phyloP scores from a whole-genome alignment of 2,113 vertebrate genomes.

The Prionailurus viverrinus region DNA sequence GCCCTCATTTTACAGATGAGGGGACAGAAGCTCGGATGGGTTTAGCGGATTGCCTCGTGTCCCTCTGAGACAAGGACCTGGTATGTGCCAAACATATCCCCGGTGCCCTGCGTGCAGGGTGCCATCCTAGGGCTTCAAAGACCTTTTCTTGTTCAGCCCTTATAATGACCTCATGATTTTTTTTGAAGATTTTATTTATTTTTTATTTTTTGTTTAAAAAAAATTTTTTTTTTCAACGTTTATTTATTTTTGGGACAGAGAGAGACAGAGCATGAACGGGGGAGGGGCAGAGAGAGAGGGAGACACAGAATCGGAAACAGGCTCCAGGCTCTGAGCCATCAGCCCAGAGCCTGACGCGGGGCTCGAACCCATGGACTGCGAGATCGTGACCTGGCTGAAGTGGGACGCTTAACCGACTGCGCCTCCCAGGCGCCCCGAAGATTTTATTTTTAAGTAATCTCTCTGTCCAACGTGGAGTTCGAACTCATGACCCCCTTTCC shows the following conservation, averaged over 20 bases:
- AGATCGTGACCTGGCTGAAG: too few relatives aligned
- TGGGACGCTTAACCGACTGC: too few relatives aligned
- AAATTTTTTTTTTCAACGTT: too few relatives aligned
- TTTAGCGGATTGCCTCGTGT: background rate
- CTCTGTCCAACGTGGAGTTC: background rate
- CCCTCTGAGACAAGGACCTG: background rate
- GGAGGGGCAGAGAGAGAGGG: too few relatives aligned
- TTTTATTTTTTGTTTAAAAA: too few relatives aligned
- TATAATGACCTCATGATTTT: background rate
- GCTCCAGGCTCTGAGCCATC: too few relatives aligned
- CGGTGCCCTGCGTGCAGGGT: background rate
- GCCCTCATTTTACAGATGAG: conserved; percentile 53
- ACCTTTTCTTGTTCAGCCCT: background rate
- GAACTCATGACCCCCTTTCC: background rate
- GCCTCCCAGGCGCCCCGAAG: background rate
- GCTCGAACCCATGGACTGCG: too few relatives aligned
- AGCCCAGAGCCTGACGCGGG: too few relatives aligned
- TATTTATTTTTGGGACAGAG: too few relatives aligned
- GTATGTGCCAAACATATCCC: background rate
- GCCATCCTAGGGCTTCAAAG: background rate
- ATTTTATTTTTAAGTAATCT: background rate
- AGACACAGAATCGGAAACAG: too few relatives aligned
- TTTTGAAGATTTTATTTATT: background rate
- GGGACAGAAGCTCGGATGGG: background rate
- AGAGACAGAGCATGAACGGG: too few relatives aligned